A percentile compares a stretch with the other conserved stretches of the same genome.
Conservation (phyloP, 2,113 vertebrate species). For the Sclerurus mexicanus region DNA sequence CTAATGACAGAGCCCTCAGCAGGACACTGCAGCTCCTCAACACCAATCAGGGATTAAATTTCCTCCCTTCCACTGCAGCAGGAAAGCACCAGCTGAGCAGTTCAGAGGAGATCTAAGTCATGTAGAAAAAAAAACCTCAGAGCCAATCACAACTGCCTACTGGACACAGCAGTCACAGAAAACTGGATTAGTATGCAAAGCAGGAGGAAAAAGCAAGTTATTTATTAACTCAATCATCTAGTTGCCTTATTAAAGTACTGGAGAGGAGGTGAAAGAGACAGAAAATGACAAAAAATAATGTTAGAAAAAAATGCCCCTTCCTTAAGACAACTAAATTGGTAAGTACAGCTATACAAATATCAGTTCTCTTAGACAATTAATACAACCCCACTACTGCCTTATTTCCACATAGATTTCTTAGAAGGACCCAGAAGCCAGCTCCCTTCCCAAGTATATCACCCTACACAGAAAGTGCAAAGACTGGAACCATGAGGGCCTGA, state of each 20-base stretch:
- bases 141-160: neutral
- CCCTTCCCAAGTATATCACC: neutral
- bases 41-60: conserved; percentile 55
- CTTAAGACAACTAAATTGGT: neutral
- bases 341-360: neutral
- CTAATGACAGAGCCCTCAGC: conserved; percentile 41
- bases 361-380: neutral
- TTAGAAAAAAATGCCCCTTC: neutral
- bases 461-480: neutral
- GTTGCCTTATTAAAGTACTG: neutral
- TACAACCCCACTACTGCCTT: neutral
- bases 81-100: conserved; percentile 27
- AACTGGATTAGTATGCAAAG: conserved; percentile 14
- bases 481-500: neutral
- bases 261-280: neutral
- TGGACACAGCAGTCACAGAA: neutral
- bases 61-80: conserved; percentile 30
- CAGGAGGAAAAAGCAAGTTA: neutral
- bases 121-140: neutral
- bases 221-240: neutral
- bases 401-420: neutral
- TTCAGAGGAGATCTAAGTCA: neutral
- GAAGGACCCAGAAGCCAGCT: neutral
- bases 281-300: neutral
- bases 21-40: conserved; percentile 13